Base-by-base conservation (phyloP, 2,113 vertebrate genomes). In the Aleadryas rufinucha region DNA sequence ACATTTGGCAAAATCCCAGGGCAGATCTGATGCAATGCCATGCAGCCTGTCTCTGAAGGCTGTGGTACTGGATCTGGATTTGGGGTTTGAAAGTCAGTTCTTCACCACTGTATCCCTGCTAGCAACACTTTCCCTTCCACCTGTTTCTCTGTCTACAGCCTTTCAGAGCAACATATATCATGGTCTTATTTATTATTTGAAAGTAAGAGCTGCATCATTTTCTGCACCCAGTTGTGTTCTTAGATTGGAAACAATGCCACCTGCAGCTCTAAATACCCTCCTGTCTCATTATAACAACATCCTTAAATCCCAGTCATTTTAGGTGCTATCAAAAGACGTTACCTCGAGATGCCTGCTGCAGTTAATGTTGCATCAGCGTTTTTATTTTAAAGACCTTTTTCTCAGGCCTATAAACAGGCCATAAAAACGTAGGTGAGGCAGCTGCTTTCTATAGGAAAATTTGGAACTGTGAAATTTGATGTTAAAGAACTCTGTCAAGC, bases 191-290 rank as follows among this genome's bases (percentile, higher is more conserved):
- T 96, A 52, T 74, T 96, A 83, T 79, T 97, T 93, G 78, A 77
- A 95, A 97, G 93, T 76, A 91, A 80, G 77, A 93, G 45, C 76
- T 11, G 13, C 85, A 80, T 80, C 60, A 24, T 82, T 75, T 94
- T 89, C 92, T 97, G 96, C 97, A 78, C 93, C 96, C 96, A 94
- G 96, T 97, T 5, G 95, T 81, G 98, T 89, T 95, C 83, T 94
- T 94, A 97, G 97, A 98, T 98, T 98, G 96, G 96, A 97, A 98
- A 96, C 87, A 52, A 76, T 66, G 95, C 97, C 77, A 71, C 97
- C 98, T 52, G 95, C 87, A 84, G 97, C 85, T 97, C 90, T 76
- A 59, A 63, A 84, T 65, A 65, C 83, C 87, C 87, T 96, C 72
- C 90, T 79, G 96, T 96, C 97, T 97, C 94, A 97, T 98, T 98